phyloP scores from a whole-genome alignment of 2,113 vertebrate genomes.

The Drymodes brunneopygia region DNA sequence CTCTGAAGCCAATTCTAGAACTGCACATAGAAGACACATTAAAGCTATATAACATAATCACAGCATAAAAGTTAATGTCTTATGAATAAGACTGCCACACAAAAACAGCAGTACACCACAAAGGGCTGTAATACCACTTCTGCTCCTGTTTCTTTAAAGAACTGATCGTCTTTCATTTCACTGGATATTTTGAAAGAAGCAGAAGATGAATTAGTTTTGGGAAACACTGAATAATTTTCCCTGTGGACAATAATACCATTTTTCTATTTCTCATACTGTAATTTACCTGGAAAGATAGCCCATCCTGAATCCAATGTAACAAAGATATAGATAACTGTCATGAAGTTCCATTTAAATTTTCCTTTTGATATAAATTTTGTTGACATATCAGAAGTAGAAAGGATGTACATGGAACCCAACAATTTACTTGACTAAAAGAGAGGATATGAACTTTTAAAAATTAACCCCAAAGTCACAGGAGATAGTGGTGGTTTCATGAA shows the following conservation, averaged over 20 bases:
- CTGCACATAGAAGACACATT: background rate
- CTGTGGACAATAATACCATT: fast-evolving
- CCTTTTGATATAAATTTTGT: background rate
- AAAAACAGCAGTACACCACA: background rate
- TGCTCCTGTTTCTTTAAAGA: background rate
- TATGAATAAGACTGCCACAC: background rate
- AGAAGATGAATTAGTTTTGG: background rate
- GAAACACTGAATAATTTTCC: background rate
- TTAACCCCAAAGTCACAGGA: background rate
- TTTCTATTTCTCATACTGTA: background rate
- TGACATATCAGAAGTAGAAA: background rate
- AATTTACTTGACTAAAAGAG: background rate
- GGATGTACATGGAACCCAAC: background rate
- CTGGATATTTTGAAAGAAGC: background rate
- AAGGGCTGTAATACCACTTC: background rate
- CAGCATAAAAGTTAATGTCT: background rate
- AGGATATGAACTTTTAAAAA: background rate
- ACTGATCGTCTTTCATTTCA: background rate
- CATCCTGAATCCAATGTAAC: background rate
- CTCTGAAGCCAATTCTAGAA: background rate
- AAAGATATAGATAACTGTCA: background rate
- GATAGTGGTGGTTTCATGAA: background rate
- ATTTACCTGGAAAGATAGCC: background rate
- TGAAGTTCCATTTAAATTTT: background rate
- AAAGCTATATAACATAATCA: background rate